Percentiles rank a stretch among this genome's conserved stretches.
Evolutionary conservation across 2,797 vertebrate genomes (phyloP).

Genomic region (Sebastes ruberrimus): DNA sequence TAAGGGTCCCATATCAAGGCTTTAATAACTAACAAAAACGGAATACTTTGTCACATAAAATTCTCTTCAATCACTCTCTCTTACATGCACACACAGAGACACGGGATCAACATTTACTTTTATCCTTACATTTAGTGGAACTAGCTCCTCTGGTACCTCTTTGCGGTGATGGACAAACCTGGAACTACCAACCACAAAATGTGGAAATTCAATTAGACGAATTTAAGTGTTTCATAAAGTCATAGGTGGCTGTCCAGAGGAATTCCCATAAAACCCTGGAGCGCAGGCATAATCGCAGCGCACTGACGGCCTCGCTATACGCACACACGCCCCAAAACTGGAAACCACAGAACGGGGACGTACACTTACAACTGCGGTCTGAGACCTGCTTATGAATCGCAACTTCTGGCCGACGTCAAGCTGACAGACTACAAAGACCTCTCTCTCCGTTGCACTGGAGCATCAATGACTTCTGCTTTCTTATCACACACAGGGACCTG

Average conservation of each 20-base stretch:
- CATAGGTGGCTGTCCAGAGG: slow-evolving; percentile 84
- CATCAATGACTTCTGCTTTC: slow-evolving; percentile 16
- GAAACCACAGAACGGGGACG: slow-evolving; percentile 72
- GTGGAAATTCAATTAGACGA: slow-evolving; percentile 87
- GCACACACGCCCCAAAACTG: slow-evolving; percentile 62
- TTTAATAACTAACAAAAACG: slow-evolving; percentile 29
- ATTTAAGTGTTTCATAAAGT: slow-evolving; percentile 88
- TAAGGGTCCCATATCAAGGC: neutral
- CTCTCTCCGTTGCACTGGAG: slow-evolving; percentile 23
- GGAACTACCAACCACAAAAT: slow-evolving; percentile 78
- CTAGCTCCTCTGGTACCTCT: slow-evolving; percentile 68
- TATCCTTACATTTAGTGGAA: slow-evolving; percentile 66
- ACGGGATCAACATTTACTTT: neutral
- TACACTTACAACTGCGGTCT: slow-evolving; percentile 68
- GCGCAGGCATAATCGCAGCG: slow-evolving; percentile 66
- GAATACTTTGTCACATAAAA: neutral
- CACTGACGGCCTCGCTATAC: slow-evolving; percentile 57
- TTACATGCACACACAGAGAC: neutral
- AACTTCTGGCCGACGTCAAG: slow-evolving; percentile 28
- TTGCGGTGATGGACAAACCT: slow-evolving; percentile 77
- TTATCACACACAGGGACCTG: slow-evolving; percentile 12
- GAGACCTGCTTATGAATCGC: slow-evolving; percentile 65
- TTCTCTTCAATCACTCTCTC: neutral
- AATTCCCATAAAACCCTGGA: slow-evolving; percentile 82
- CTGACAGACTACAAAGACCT: slow-evolving; percentile 33